These are phyloP conservation scores for Hydra vulgaris DNA, from an alignment of 30 jellyfish, hydroid and myxozoan species.

Conservation along the genomic window DNA sequence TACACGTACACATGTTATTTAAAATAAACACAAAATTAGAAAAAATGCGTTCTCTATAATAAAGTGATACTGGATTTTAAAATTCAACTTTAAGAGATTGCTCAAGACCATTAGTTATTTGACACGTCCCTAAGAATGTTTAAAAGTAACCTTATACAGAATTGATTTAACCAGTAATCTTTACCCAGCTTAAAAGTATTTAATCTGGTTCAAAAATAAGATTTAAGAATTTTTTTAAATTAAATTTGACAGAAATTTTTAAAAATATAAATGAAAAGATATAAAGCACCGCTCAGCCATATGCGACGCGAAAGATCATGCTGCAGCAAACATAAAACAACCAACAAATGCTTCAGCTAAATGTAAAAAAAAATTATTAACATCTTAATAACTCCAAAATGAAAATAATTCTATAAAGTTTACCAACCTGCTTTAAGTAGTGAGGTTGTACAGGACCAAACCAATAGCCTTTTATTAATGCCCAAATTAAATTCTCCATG, in stretches of 20 bases:
- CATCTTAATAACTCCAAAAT: background rate
- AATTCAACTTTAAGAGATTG: no score
- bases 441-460: slow-evolving; percentile 85
- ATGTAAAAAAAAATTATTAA: background rate
- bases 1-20: background rate
- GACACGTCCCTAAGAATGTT: no score
- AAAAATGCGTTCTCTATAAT: no score
- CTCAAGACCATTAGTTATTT: no score
- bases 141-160: no score
- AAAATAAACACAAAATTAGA: background rate
- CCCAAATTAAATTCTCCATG: slow-evolving; percentile 84
- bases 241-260: no score
- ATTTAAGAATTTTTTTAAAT: no score
- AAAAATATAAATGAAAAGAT: slow-evolving; percentile 42
- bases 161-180: no score
- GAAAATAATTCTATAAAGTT: background rate
- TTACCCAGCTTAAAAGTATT: background rate
- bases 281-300: slow-evolving; percentile 77
- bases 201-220: no score
- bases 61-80: no score
- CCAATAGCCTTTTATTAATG: slow-evolving; percentile 91
- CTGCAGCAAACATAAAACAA: slow-evolving; percentile 63
- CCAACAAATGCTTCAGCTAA: slow-evolving; percentile 56
- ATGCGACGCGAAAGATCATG: slow-evolving; percentile 76
- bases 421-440: slow-evolving; percentile 59